Evolutionary conservation across 2,888 invertebrate species (phyloP).

Genomic region (Eurytoma adleriae): DNA sequence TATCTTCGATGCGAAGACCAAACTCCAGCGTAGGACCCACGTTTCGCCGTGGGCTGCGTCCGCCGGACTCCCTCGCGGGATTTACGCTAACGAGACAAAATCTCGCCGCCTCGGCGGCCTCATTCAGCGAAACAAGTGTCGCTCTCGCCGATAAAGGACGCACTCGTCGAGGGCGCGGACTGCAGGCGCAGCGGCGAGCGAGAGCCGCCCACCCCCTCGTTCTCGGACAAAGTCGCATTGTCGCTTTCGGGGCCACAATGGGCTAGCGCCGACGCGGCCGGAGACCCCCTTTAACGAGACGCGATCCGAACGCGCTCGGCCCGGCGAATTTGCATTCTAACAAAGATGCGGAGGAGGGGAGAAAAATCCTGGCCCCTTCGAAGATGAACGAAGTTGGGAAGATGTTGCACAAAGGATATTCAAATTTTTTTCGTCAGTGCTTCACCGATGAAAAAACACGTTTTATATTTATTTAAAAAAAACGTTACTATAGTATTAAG

Average conservation of each 20-base stretch:
- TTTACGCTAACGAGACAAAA: slow-evolving; percentile 41
- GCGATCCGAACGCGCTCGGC: slow-evolving; percentile 10
- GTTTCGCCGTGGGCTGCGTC: neutral
- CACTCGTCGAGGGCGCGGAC: slow-evolving; percentile 18
- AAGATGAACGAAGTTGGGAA: neutral
- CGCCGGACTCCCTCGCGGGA: neutral
- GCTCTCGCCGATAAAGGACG: slow-evolving; percentile 21
- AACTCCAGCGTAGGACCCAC: neutral
- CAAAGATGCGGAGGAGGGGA: no score
- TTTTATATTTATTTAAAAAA: no score
- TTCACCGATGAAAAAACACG: no score
- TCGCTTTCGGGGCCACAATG: slow-evolving; percentile 25
- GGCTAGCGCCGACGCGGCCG: neutral
- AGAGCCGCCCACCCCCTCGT: neutral
- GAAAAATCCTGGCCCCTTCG: neutral
- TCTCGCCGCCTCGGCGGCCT: neutral
- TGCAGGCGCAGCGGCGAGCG: neutral
- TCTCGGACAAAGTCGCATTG: slow-evolving; percentile 37
- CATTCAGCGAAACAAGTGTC: slow-evolving; percentile 34
- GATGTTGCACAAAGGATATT: no score
- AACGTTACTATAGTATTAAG: no score
- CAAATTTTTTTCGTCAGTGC: no score
- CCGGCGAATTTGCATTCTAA: no score
- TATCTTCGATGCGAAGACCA: neutral
- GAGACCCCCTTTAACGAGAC: slow-evolving; percentile 35